A percentile compares a stretch with the other conserved stretches of the same genome.
Conservation (phyloP, 2,888 invertebrate genomes). For the Dromius quadrimaculatus region DNA sequence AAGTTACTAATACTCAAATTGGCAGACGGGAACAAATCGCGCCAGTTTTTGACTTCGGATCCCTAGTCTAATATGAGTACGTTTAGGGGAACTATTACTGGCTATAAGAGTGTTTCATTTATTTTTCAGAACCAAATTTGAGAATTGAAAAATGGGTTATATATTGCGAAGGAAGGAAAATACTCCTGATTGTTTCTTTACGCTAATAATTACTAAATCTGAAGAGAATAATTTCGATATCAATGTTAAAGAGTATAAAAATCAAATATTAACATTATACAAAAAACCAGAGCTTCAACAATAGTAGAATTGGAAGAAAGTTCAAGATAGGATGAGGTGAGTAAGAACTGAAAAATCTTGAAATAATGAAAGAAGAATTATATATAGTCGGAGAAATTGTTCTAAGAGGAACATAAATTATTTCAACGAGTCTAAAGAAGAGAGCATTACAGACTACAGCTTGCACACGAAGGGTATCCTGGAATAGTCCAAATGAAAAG, state of each 20-base stretch:
- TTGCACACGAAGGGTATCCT: background rate
- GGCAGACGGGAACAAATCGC: background rate
- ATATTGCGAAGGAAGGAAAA: background rate
- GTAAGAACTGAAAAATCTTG: background rate
- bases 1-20: too few species aligned
- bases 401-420: background rate
- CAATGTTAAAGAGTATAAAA: background rate
- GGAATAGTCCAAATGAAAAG: background rate
- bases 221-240: background rate
- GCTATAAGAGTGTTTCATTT: background rate
- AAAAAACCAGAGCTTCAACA: background rate
- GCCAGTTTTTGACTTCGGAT: background rate
- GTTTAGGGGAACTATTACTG: background rate
- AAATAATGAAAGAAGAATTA: constrained; percentile 10
- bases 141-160: constrained; percentile 4
- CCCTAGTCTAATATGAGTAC: too few species aligned
- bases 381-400: background rate
- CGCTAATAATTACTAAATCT: too few species aligned
- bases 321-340: background rate
- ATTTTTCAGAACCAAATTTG: background rate
- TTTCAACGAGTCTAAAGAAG: background rate
- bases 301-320: background rate
- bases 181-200: background rate
- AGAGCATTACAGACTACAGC: background rate
- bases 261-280: background rate